phyloP scores from a whole-genome alignment of 2,797 vertebrate species.

The Saguinus oedipus region DNA sequence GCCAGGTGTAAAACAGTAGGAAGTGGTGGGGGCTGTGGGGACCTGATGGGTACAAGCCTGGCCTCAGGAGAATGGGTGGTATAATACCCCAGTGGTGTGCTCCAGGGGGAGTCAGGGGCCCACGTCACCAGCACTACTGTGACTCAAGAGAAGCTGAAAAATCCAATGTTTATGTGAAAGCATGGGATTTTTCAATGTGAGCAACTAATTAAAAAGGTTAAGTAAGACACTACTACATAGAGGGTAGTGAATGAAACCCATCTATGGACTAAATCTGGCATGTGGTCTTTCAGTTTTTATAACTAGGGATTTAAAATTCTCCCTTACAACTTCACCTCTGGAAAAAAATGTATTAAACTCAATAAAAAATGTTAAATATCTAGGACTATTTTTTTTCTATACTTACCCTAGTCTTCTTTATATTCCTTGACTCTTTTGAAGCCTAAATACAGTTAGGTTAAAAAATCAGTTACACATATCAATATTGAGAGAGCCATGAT shows the following conservation, averaged over 20 bases:
- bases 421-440: conserved; percentile 23
- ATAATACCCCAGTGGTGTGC: neutral
- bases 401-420: neutral
- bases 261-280: neutral
- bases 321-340: neutral
- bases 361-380: neutral
- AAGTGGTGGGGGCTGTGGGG: too few relatives aligned
- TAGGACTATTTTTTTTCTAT: neutral
- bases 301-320: conserved; percentile 10
- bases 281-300: neutral
- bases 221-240: neutral
- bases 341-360: neutral
- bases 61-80: neutral
- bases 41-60: neutral
- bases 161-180: neutral
- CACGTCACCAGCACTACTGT: neutral
- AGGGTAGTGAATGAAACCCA: neutral
- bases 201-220: neutral
- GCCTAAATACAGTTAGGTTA: conserved; percentile 1
- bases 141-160: neutral
- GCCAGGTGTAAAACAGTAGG: fast-evolving
- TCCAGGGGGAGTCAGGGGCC: fast-evolving
- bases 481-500: neutral
- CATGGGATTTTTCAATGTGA: neutral
- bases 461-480: neutral